Base-by-base conservation (phyloP, 2,888 invertebrate genomes). In the Andrena praecox region DNA sequence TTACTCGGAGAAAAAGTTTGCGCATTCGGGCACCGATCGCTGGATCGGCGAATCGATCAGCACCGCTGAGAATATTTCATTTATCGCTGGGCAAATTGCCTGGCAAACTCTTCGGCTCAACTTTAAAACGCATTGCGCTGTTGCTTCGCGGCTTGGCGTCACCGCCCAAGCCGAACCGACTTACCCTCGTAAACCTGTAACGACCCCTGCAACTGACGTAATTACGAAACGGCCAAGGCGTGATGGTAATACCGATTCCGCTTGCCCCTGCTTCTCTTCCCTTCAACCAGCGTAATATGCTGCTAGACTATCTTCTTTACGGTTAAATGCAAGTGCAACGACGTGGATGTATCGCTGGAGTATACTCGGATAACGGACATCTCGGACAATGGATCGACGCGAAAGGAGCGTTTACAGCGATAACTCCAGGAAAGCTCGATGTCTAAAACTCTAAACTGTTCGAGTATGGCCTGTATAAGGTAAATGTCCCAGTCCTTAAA, bases 181-280 rank as follows among this genome's bases (percentile, higher is more conserved):
- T 67, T 35, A 29, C 67, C 59, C 54, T 62, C 64, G 68, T 71
- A 72, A 82, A 77, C 50, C 60, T 68, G 42, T 70, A 84, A 84
- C 77, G 69, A 52, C 66, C 72, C 2, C 63, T 64, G 72, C 52
- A 75, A 77, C 80, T 56, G 87, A 84, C 85, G 66, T 78, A 77
- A 85, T 87, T 75, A 62, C 77, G 75, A 75, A 70, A 63, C 29
- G 74, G 69, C 73, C 29, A 33, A 33, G 67, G 62, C 67, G 84
- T 52, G 64, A 73, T 35, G 62, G 52, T 71, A 79, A 86, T 74
- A 71, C 68, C 69, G 67, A 79, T 83, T 20, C 24, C 8, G 10
- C 27, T 24, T 59, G 29, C 42, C 12, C 35, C 33, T 16, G 7
- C 54, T 31, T 20, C 56, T n/a, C 27, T 31, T 42, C 20, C 42